Evolutionary conservation across 2,888 invertebrate species (phyloP).

Genomic region (Hipparchia semele): DNA sequence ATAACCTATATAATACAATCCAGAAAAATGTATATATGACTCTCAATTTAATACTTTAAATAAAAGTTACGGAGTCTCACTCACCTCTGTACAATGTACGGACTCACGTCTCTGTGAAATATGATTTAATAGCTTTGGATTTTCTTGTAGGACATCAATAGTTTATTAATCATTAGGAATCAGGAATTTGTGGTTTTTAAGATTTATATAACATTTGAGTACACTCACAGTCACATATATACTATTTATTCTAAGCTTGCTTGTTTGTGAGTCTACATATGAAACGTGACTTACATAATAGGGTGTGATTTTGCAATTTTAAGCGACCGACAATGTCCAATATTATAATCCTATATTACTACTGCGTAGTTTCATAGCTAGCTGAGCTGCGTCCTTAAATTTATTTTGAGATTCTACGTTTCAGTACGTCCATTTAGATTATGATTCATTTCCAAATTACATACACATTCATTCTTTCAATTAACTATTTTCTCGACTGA

Average conservation of each 20-base stretch:
- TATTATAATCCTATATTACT: slow-evolving; percentile 5
- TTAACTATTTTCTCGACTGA: background rate
- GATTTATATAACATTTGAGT: background rate
- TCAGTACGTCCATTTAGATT: background rate
- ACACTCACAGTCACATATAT: background rate
- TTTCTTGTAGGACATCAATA: background rate
- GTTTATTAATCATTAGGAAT: background rate
- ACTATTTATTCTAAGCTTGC: background rate
- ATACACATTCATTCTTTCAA: background rate
- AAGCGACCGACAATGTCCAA: slow-evolving; percentile 28
- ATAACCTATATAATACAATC: no score
- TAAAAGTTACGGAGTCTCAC: no score
- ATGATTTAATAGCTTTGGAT: background rate
- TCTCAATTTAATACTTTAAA: no score
- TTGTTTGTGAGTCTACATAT: background rate
- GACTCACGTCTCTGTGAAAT: no score
- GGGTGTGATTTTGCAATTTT: slow-evolving; percentile 24
- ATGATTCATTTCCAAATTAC: slow-evolving; percentile 1
- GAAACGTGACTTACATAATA: slow-evolving; percentile 19
- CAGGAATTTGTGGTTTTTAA: background rate
- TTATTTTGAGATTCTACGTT: slow-evolving; percentile 29
- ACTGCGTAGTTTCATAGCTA: slow-evolving; percentile 30
- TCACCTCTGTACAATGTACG: no score
- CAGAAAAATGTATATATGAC: no score
- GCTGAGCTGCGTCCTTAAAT: background rate